These are phyloP conservation scores for Propithecus coquereli DNA, from an alignment of 2,113 vertebrate species.

Conservation along the genomic window DNA sequence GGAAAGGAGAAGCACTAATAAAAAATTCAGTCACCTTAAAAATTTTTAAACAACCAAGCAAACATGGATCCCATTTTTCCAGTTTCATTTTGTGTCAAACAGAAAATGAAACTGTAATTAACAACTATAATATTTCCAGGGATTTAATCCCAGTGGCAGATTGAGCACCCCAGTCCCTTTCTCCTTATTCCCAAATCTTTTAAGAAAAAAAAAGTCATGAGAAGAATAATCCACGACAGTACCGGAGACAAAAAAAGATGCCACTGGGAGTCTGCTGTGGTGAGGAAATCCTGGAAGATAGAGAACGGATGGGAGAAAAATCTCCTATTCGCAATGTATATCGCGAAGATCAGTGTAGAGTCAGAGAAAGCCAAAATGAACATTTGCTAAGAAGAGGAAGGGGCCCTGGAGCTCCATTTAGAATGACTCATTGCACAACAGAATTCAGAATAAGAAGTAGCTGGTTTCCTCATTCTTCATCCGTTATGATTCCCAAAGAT, in stretches of 20 bases:
- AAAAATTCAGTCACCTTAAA: not conserved
- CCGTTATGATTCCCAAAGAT: not conserved
- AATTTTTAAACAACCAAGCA: not conserved
- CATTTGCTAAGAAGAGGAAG: not conserved
- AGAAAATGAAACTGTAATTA: not conserved
- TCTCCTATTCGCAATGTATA: not conserved
- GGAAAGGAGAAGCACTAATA: not conserved
- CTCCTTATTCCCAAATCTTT: not conserved
- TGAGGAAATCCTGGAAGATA: not conserved
- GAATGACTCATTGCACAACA: not conserved
- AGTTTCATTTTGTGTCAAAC: not conserved
- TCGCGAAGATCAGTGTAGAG: not conserved
- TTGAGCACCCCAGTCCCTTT: not conserved
- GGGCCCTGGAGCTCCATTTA: not conserved
- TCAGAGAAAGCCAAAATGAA: not conserved
- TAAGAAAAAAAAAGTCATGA: not conserved
- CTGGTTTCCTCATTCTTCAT: not conserved
- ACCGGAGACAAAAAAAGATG: not conserved
- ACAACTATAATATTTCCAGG: not conserved
- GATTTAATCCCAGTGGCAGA: not conserved
- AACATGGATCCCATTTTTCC: not conserved
- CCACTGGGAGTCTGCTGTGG: fast-evolving
- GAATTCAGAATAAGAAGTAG: not conserved
- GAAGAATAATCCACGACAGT: not conserved
- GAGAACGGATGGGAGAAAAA: not conserved